Base-by-base conservation (phyloP, 2,888 invertebrate genomes). In the Pseudoips prasinana region DNA sequence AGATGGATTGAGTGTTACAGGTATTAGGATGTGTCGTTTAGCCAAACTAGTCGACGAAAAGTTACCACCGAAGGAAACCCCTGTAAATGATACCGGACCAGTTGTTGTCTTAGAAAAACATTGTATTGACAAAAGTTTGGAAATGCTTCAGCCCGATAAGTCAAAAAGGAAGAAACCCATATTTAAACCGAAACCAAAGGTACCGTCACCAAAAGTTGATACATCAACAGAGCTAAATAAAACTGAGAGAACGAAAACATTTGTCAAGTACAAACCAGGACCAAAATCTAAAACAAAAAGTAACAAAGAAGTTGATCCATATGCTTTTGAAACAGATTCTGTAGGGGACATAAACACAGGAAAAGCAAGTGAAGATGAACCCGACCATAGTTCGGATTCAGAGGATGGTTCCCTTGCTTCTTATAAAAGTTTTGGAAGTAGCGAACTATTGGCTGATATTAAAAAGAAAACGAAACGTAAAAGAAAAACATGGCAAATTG, bases 1-100 rank as follows among this genome's bases (percentile, higher is more conserved):
- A 46, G 92, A 91, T 17, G 90, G 93, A 28, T 53, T 85, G 32
- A 81, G 91, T 30, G 90, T 92, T 7, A 91, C 91, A 1, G 93
- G 93, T 7, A 90, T 92, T 58, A 79, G 94, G 46, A 91, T 91
- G 86, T 93, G 93, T 62, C 90, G 92, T 27, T 63, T 91, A 33
- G 83, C 91, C 17, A 91, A 90, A 71, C 76, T 91, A 39, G 75
- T 72, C 7, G 79, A 81, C 43, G 83, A 80, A 11, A 77, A 73
- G 46, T 43, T 25, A 22, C 36, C 49, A 20, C 28, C 53, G 10
- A 76, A 71, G 23, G 64, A 64, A 8, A 68, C 69, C 2, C 23
- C 25, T 9, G 39, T 30, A 6, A 29, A 46, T 5, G 60, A 62
- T 22, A 31, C 41, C 3, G 69, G 61, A 29, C 72, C 80, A 1